Evolutionary conservation across 1,140 invertebrate genomes (phyloP).

Genomic region (Thalassaphorura encarpata): DNA sequence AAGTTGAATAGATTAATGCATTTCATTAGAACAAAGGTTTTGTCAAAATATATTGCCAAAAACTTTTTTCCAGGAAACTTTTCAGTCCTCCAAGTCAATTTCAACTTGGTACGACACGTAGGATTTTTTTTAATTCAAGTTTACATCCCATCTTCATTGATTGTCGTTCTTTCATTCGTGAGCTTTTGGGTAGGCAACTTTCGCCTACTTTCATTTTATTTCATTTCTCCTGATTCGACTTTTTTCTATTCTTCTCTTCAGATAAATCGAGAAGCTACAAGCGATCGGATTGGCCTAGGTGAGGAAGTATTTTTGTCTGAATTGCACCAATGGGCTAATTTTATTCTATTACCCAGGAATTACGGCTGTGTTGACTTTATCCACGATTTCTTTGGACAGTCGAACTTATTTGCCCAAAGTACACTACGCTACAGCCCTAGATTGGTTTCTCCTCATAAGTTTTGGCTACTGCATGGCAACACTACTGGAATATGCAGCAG

Average conservation of each 20-base stretch:
- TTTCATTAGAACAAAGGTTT: no score
- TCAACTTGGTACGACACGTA: conserved; percentile 71
- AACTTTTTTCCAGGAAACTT: conserved; percentile 56
- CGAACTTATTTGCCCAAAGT: conserved; percentile 84
- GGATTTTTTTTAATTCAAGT: conserved; percentile 83
- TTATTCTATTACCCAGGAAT: no score
- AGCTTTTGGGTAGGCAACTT: no score
- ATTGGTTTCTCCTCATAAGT: conserved; percentile 87
- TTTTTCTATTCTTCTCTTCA: no score
- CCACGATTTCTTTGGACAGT: conserved; percentile 82
- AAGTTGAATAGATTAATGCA: no score
- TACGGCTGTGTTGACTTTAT: conserved; percentile 80
- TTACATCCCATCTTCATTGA: conserved; percentile 73
- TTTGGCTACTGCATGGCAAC: conserved; percentile 90
- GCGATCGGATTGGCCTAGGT: conserved; percentile 73
- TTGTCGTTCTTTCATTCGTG: no score
- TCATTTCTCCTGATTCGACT: no score
- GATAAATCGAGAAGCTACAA: conserved; percentile 59
- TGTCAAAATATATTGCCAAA: no score
- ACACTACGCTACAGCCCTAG: conserved; percentile 73
- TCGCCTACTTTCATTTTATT: no score
- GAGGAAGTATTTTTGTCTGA: no score
- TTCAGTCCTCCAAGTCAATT: conserved; percentile 68
- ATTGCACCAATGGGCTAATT: no score
- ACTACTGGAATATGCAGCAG: conserved; percentile 81